Percentiles rank a stretch among this genome's conserved stretches.
phyloP scores from a whole-genome alignment of 2,113 vertebrate species.

The Astur gentilis region DNA sequence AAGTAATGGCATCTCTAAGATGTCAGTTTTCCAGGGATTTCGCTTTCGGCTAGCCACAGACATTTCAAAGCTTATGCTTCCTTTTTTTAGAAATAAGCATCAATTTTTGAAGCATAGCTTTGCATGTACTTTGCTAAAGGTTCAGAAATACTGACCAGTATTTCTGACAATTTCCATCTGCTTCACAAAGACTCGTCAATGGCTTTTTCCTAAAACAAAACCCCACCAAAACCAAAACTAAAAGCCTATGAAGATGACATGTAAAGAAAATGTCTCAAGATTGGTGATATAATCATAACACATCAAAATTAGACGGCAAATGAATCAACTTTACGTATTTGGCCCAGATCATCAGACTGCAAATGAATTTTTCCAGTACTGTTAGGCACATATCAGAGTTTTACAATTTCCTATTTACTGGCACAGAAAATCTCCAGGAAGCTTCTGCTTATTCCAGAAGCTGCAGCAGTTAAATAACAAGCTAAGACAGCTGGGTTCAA shows the following conservation, averaged over 20 bases:
- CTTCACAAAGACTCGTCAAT: not conserved
- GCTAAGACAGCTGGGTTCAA: slow-evolving; percentile 58
- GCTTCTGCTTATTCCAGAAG: slow-evolving; percentile 28
- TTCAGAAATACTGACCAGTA: not conserved
- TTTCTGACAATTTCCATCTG: not conserved
- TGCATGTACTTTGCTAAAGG: not conserved
- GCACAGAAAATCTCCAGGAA: slow-evolving; percentile 32
- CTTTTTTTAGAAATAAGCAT: not conserved
- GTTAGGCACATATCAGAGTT: not conserved
- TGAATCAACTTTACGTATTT: not conserved
- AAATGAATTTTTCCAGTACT: not conserved
- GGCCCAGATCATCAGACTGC: not conserved
- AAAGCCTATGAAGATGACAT: not conserved
- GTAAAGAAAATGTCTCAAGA: not conserved
- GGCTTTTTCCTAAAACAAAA: not conserved
- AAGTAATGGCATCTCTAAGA: not conserved
- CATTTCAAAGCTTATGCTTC: not conserved
- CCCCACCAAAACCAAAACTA: not conserved
- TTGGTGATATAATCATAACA: not conserved
- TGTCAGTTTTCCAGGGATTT: not conserved
- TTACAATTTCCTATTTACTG: slow-evolving; percentile 11
- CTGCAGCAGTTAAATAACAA: slow-evolving; percentile 52
- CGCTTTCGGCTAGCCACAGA: not conserved
- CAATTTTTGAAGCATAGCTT: not conserved
- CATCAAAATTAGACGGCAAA: not conserved